Conservation (phyloP, 2,113 vertebrate species). For the Barnardius zonarius region DNA sequence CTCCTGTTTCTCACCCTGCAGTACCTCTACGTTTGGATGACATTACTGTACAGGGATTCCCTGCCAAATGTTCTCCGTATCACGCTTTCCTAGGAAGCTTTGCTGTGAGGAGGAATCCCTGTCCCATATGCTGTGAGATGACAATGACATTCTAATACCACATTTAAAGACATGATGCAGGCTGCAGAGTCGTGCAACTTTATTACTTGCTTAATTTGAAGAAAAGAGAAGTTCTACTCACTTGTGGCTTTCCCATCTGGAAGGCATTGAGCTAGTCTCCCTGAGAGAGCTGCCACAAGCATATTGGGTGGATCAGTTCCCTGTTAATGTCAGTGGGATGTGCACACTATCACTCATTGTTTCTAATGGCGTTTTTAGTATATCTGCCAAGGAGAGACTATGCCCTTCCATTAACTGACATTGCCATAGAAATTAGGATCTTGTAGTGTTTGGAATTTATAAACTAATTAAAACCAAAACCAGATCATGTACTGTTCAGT, state of each 20-base stretch:
- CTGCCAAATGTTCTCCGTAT: neutral
- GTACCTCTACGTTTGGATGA: neutral
- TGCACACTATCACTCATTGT: neutral
- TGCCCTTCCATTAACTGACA: neutral
- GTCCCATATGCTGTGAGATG: neutral
- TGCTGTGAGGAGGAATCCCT: neutral
- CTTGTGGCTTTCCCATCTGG: slow-evolving; percentile 46
- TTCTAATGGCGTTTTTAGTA: neutral
- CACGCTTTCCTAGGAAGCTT: neutral
- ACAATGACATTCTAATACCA: neutral
- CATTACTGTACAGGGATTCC: neutral
- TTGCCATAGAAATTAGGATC: neutral
- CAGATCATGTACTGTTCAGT: neutral
- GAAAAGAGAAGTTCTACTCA: neutral
- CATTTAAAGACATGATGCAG: neutral
- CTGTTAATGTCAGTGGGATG: neutral
- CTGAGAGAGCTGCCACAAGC: neutral
- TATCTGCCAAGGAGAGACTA: neutral
- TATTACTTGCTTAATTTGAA: slow-evolving; percentile 35
- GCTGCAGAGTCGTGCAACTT: neutral
- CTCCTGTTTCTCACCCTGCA: neutral
- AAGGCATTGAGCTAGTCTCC: neutral
- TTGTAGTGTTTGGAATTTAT: neutral
- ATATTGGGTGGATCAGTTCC: neutral
- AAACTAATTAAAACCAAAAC: neutral